Base-by-base conservation (phyloP, 2,113 vertebrate genomes). In the Rhea americana region DNA sequence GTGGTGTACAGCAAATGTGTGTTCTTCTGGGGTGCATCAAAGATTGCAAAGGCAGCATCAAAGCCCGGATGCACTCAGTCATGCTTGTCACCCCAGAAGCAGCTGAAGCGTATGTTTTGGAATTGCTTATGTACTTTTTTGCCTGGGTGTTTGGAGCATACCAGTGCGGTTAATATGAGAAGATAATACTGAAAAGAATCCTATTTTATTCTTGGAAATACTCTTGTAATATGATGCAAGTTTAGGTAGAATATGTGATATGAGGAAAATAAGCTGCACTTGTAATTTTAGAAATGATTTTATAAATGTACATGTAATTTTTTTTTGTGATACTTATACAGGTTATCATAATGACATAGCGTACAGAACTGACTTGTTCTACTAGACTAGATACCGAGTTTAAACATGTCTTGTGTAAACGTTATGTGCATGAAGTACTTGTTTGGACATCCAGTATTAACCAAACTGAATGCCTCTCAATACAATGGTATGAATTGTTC, bases 91-190 rank as follows among this genome's bases (percentile, higher is more conserved):
- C 26, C 1, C 8, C 2, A 10, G 73, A 80, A 87, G 78, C 75
- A 11, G 70, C 1, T 6, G 51, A 63, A 63, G 62, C 56, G 10
- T 20, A 24, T 0, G 0, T 22, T n/a, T 65, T 13, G 22, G 51
- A 72, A 58, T 81, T 59, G 89, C 78, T 92, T 3, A 0, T 18
- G 30, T 70, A 3, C 67, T 25, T 20, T 25, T 20, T 0, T 1
- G 61, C 63, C 26, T 4, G 0, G 25, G 14, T 3, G 48, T n/a
- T 73, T 1, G 0, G 32, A 25, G n/a, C 11, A 0, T 28, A 6
- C 37, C 35, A 3, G 15, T n/a, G 41, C 66, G 18, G 19, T 26
- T 58, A 1, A 0, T 12, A 13, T 2, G 53, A 66, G 41, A 32
- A 68, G 43, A 35, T 56, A 80, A 37, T 37, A 13, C 53, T 18